Evolutionary conservation across 2,113 vertebrate species (phyloP).

Genomic region (Pampusana beccarii): DNA sequence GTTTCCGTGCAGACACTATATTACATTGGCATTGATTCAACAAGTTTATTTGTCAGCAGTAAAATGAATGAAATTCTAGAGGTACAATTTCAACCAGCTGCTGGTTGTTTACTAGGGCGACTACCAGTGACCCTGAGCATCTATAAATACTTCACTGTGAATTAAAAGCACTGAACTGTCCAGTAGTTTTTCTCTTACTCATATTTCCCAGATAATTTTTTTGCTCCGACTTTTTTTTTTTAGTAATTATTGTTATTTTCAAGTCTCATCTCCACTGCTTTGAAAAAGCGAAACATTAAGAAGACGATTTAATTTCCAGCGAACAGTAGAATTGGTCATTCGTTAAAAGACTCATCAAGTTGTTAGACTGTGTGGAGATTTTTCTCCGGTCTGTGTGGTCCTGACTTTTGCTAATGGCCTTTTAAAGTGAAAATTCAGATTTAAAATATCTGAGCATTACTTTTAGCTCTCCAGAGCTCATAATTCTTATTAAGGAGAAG

Average conservation of each 20-base stretch:
- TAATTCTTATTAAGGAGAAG: neutral
- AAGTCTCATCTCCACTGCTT: neutral
- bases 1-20: neutral
- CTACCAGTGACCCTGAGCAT: constrained; percentile 50
- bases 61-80: constrained; percentile 66
- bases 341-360: neutral
- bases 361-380: constrained; percentile 1
- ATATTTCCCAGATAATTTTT: neutral
- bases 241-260: neutral
- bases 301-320: constrained; percentile 1
- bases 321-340: neutral
- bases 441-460: constrained; percentile 6
- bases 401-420: neutral
- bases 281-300: neutral
- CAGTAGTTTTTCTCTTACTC: constrained; percentile 15
- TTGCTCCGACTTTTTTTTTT: neutral
- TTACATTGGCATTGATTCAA: constrained; percentile 61
- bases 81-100: constrained; percentile 48
- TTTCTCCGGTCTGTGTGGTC: neutral
- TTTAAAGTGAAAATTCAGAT: constrained; percentile 29
- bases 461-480: neutral
- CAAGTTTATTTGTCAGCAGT: constrained; percentile 46
- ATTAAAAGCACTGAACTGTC: constrained; percentile 35
- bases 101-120: constrained; percentile 54
- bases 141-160: constrained; percentile 50